Percentiles rank a stretch among this genome's conserved stretches.
Conservation (phyloP, 2,113 vertebrate species). For the Pao palembangensis region DNA sequence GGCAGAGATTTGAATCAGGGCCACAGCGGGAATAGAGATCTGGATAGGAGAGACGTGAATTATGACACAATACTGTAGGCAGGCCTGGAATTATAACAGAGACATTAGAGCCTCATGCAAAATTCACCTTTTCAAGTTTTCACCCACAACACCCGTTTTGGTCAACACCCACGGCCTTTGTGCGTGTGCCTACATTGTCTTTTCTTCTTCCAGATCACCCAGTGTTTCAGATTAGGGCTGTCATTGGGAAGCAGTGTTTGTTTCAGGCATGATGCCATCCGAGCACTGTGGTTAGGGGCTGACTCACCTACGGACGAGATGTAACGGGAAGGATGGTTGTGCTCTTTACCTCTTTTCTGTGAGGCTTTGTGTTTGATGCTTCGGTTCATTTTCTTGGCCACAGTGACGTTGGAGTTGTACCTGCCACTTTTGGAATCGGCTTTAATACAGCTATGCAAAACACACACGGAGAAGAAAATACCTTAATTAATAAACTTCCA, state of each 20-base stretch:
- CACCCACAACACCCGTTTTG: slow-evolving; percentile 46
- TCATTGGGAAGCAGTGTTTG: slow-evolving; percentile 34
- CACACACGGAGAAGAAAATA: too few relatives aligned
- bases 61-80: slow-evolving; percentile 53
- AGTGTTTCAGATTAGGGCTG: slow-evolving; percentile 31
- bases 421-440: too few relatives aligned
- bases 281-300: not conserved
- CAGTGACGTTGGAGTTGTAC: too few relatives aligned
- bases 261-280: slow-evolving; percentile 19
- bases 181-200: slow-evolving; percentile 9
- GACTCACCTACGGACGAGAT: not conserved
- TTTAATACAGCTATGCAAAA: too few relatives aligned
- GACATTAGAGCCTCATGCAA: slow-evolving; percentile 33
- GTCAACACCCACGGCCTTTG: slow-evolving; percentile 31
- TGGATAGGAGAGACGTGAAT: slow-evolving; percentile 51
- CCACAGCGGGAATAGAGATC: slow-evolving; percentile 21
- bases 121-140: slow-evolving; percentile 47
- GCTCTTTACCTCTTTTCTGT: too few relatives aligned
- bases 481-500: too few relatives aligned
- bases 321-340: not conserved
- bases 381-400: too few relatives aligned
- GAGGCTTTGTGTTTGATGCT: too few relatives aligned
- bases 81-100: slow-evolving; percentile 54
- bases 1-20: slow-evolving; percentile 17
- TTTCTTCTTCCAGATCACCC: slow-evolving; percentile 20